A percentile compares a stretch with the other conserved stretches of the same genome.
phyloP scores from a whole-genome alignment of 2,797 vertebrate species.

The Rhinichthys osculus region DNA sequence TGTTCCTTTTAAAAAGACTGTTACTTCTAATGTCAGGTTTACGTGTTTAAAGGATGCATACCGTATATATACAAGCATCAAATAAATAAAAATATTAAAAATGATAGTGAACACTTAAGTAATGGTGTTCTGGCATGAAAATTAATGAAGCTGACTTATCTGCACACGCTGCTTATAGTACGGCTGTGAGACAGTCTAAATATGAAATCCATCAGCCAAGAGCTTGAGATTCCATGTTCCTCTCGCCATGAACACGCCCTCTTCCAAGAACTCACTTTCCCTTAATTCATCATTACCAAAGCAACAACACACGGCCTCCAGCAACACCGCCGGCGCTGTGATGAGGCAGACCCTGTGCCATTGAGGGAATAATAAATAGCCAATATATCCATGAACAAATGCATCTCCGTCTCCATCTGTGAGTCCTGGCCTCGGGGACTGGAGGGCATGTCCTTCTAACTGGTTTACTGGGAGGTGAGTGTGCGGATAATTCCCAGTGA shows the following conservation, averaged over 20 bases:
- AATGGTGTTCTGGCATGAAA: constrained; percentile 51
- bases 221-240: constrained; percentile 45
- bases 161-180: constrained; percentile 51
- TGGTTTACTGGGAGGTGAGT: constrained; percentile 78
- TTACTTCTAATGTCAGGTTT: neutral
- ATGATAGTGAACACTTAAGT: neutral
- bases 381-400: constrained; percentile 46
- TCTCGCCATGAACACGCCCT: constrained; percentile 49
- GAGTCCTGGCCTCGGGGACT: constrained; percentile 58
- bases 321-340: constrained; percentile 16
- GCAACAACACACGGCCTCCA: constrained; percentile 1
- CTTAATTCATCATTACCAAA: constrained; percentile 35
- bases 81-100: neutral
- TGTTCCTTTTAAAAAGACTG: neutral
- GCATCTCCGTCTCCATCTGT: constrained; percentile 25
- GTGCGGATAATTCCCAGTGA: constrained; percentile 59
- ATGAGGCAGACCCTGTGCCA: constrained; percentile 4
- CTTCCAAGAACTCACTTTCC: constrained; percentile 12
- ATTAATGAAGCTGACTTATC: constrained; percentile 62
- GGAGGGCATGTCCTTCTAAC: constrained; percentile 61
- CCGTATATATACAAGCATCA: neutral
- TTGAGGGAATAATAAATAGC: constrained; percentile 55
- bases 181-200: constrained; percentile 73
- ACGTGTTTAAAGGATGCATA: too few species aligned
- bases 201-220: constrained; percentile 70